Conservation (phyloP, 2,888 invertebrate species). For the Malthinus seriepunctatus region DNA sequence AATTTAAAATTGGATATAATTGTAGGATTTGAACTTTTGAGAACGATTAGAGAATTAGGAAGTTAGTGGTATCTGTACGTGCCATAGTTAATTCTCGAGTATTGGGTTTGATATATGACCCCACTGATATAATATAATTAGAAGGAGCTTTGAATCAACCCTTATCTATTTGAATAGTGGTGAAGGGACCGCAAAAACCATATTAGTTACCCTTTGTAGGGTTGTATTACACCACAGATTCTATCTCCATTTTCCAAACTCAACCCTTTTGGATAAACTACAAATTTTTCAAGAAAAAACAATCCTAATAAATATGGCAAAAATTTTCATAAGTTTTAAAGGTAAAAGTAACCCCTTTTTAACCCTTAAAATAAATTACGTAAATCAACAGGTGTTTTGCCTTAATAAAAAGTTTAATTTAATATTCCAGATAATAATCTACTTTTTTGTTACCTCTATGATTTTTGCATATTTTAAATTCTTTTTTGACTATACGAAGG, state of each 20-base stretch:
- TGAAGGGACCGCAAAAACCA: constrained; percentile 54
- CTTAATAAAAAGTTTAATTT: too few species aligned
- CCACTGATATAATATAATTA: constrained; percentile 56
- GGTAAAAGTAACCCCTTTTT: not conserved
- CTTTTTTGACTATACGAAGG: too few species aligned
- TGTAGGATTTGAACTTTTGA: constrained; percentile 3
- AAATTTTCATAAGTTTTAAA: not conserved
- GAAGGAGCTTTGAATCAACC: constrained; percentile 54
- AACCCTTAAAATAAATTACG: not conserved
- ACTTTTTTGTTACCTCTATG: too few species aligned
- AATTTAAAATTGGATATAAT: too few species aligned
- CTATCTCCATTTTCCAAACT: constrained; percentile 27
- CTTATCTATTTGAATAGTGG: constrained; percentile 56
- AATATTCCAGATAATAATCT: too few species aligned
- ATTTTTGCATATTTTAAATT: too few species aligned
- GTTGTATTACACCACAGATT: constrained; percentile 44
- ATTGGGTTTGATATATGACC: constrained; percentile 54
- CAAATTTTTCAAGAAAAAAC: constrained; percentile 15
- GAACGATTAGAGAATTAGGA: constrained; percentile 26
- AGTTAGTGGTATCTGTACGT: constrained; percentile 32
- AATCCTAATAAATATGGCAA: not conserved
- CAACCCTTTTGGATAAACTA: constrained; percentile 23
- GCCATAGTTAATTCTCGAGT: constrained; percentile 32
- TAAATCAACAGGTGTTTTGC: too few species aligned
- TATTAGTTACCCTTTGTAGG: constrained; percentile 54